Evolutionary conservation across 2,888 invertebrate genomes (phyloP).

Genomic region (Crioceris asparagi): DNA sequence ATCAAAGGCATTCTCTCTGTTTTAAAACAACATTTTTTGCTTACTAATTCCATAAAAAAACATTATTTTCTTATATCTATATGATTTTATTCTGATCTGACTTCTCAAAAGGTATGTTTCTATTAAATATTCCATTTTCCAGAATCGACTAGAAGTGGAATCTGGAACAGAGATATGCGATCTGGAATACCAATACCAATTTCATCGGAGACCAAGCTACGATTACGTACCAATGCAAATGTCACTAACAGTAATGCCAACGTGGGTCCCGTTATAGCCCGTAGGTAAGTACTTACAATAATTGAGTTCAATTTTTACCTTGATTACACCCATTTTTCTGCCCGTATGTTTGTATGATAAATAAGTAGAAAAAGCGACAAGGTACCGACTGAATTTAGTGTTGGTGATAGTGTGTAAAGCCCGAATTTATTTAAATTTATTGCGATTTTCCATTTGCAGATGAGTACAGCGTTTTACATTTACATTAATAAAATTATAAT

Average conservation of each 20-base stretch:
- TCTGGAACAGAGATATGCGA: slow-evolving; percentile 28
- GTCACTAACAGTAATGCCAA: slow-evolving; percentile 11
- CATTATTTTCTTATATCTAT: slow-evolving; percentile 1
- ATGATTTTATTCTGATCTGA: too few relatives aligned
- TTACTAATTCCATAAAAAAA: background rate
- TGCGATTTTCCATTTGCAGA: too few relatives aligned
- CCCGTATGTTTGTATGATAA: too few relatives aligned
- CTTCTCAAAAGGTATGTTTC: background rate
- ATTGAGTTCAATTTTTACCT: background rate
- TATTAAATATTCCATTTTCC: slow-evolving; percentile 4
- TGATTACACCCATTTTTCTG: slow-evolving; percentile 6
- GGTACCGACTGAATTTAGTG: too few relatives aligned
- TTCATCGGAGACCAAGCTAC: slow-evolving; percentile 20
- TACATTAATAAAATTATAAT: too few relatives aligned
- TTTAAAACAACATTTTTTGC: too few relatives aligned
- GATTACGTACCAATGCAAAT: slow-evolving; percentile 20
- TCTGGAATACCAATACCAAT: slow-evolving; percentile 37
- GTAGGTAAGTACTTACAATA: slow-evolving; percentile 18
- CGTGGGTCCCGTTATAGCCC: slow-evolving; percentile 22
- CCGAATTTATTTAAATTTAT: too few relatives aligned
- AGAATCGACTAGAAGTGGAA: slow-evolving; percentile 24
- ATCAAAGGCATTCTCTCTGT: too few relatives aligned
- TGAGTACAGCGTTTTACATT: too few relatives aligned
- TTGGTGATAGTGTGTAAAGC: too few relatives aligned
- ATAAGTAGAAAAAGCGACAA: too few relatives aligned